Evolutionary conservation across 2,888 invertebrate genomes (phyloP).

Genomic region (Mongoloraphidia duomilia): DNA sequence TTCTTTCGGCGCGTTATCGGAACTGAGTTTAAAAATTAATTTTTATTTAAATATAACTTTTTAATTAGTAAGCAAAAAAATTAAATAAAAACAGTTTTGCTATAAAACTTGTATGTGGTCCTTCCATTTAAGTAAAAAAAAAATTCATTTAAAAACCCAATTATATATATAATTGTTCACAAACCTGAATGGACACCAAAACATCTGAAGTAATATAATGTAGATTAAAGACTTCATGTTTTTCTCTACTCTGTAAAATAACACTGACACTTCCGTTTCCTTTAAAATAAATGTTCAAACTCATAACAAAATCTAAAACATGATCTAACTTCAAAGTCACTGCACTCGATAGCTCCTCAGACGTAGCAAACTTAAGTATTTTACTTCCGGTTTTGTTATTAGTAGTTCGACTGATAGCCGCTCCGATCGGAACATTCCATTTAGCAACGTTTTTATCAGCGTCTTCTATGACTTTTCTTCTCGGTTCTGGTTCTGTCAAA

Average conservation of each 20-base stretch:
- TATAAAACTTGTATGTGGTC: no score
- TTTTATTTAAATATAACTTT: no score
- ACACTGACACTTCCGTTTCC: conserved; percentile 74
- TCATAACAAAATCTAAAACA: conserved; percentile 60
- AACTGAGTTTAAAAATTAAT: no score
- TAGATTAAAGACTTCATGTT: conserved; percentile 60
- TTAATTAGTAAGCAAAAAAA: no score
- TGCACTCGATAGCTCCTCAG: conserved; percentile 51
- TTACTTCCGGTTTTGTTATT: conserved; percentile 43
- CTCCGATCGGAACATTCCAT: conserved; percentile 63
- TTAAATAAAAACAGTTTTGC: no score
- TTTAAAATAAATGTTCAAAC: conserved; percentile 53
- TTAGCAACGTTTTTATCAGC: conserved; percentile 49
- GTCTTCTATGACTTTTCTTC: conserved; percentile 59
- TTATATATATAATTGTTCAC: conserved; percentile 15
- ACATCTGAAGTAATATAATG: conserved; percentile 69
- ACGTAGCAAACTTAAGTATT: conserved; percentile 57
- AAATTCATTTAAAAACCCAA: conserved; percentile 4
- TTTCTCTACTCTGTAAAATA: conserved; percentile 62
- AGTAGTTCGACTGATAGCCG: conserved; percentile 45
- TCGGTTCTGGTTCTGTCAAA: conserved; percentile 70
- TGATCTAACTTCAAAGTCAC: conserved; percentile 54
- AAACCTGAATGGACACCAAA: conserved; percentile 56
- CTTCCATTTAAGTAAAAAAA: no score
- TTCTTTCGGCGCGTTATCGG: no score